Evolutionary conservation across 2,888 invertebrate genomes (phyloP), one percentile per base, ranked within the genome.

Genomic region (Punctoribates punctum): DNA sequence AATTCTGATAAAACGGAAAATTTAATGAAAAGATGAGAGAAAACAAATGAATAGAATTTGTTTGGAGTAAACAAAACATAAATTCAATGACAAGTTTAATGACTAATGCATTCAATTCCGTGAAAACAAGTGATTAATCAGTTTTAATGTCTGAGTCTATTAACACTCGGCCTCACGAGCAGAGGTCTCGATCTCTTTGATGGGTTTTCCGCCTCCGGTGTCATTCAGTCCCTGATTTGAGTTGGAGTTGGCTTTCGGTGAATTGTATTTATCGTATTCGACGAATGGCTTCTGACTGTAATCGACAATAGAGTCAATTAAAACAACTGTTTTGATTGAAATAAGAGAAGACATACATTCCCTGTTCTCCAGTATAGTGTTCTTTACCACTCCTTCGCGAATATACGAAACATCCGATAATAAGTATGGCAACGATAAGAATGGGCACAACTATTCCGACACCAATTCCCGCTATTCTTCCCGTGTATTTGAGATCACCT

Each of bases 341-440:
- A 25, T 17, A 23, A 17, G 1, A 57, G 25, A 23, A 20, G 13
- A 67, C 73, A 27, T 76, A 76, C 48, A 77, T 23, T 23, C 79
- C 79, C 13, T 25, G 65, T 46, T 80, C 79, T 23, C 78, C 77
- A 0, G 80, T 80, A 62, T 74, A 78, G 60, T 80, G 80, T 0
- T 78, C 74, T 1, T 77, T 74, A 2, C 73, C 34, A 9, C 70
- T 54, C 25, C 77, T 74, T 29, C 77, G 65, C 15, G 75, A 65
- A 57, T 74, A 73, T 0, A 79, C 13, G 1, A 80, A 11, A 17
- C 77, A 78, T 3, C 62, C 62, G 29, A 62, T 62, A n/a, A 75
- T 34, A 17, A 75, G 38, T 1, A 76, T 38, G 13, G 77, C 17
- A 0, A 78, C 62, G 2, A 78, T n/a, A 42, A 78, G 27, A n/a